Evolutionary conservation across 2,888 invertebrate genomes (phyloP).

Genomic region (Drosophila conformis): DNA sequence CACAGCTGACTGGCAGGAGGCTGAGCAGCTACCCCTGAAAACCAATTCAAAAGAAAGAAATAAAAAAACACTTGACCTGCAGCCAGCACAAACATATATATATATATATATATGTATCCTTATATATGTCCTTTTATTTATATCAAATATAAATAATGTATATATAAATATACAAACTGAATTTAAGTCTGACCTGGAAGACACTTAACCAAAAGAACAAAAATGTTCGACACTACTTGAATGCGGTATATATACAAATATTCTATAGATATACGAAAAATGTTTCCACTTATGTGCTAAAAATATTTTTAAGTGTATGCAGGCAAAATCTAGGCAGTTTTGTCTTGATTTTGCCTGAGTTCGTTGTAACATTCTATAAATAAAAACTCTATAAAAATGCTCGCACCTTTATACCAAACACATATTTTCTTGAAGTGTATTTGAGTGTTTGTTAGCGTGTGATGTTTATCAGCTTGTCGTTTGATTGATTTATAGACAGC

Average conservation of each 20-base stretch:
- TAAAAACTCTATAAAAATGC: too few relatives aligned
- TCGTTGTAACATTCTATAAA: neutral
- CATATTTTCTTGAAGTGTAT: neutral
- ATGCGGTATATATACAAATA: neutral
- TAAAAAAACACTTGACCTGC: neutral
- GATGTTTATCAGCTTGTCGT: conserved; percentile 77
- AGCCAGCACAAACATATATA: neutral
- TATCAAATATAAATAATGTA: too few relatives aligned
- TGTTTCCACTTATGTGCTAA: neutral
- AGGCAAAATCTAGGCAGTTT: neutral
- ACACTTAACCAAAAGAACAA: neutral
- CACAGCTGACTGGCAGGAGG: neutral
- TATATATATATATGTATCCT: too few relatives aligned
- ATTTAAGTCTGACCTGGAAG: neutral
- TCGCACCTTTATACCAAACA: too few relatives aligned
- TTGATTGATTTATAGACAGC: conserved; percentile 71
- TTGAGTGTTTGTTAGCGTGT: conserved; percentile 30
- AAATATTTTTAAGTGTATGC: neutral
- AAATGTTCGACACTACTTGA: accelerated
- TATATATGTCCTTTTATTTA: too few relatives aligned
- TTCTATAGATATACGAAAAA: neutral
- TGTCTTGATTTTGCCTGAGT: accelerated
- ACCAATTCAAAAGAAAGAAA: neutral
- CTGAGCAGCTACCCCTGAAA: neutral
- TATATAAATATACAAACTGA: neutral